Conservation (phyloP, 2,113 vertebrate genomes). For the Narcine bancroftii region DNA sequence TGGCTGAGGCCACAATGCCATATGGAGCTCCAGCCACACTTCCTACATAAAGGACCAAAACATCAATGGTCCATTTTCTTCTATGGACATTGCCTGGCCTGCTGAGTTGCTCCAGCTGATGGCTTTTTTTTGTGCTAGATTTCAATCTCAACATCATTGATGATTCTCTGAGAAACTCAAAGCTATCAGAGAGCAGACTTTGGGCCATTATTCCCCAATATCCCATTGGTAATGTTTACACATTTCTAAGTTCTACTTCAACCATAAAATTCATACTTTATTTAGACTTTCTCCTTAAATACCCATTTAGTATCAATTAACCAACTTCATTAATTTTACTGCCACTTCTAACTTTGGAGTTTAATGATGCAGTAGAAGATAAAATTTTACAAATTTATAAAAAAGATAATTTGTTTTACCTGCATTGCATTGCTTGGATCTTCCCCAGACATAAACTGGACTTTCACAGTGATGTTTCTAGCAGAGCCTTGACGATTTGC, state of each 20-base stretch:
- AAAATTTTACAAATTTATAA: neutral
- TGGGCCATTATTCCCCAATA: neutral
- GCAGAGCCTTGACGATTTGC: slow-evolving; percentile 96
- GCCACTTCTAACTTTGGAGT: neutral
- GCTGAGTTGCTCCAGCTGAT: no score
- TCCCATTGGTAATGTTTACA: neutral
- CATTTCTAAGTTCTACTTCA: neutral
- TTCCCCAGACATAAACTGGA: slow-evolving; percentile 97
- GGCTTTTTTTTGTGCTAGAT: no score
- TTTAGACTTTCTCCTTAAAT: no score
- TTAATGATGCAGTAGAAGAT: neutral
- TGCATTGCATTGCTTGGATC: slow-evolving; percentile 90
- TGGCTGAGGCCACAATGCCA: no score
- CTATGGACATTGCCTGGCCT: no score
- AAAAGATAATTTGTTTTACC: slow-evolving; percentile 55
- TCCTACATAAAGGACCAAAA: no score
- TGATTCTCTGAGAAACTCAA: no score
- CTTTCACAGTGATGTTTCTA: slow-evolving; percentile 96
- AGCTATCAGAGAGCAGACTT: no score
- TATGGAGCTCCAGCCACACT: no score
- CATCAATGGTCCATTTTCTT: no score
- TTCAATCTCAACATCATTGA: no score
- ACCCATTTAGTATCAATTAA: neutral
- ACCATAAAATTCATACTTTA: neutral
- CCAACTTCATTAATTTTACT: neutral